Evolutionary conservation across 2,113 vertebrate genomes (phyloP), one percentile per base, ranked within the genome.

Genomic region (pig (Sus scrofa)): DNA sequence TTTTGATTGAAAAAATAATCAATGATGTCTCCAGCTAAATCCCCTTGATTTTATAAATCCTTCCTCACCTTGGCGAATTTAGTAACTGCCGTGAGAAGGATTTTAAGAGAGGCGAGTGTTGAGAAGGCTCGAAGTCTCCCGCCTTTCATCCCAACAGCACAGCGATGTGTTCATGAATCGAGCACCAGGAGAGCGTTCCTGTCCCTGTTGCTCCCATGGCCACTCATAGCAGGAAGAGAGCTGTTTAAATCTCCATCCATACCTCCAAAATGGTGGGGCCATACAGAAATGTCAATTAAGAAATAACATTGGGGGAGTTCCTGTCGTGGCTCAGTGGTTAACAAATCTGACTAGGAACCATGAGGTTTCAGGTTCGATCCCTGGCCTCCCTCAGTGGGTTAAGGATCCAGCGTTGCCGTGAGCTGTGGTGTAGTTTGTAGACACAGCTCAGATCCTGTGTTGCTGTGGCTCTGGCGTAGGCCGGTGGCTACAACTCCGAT

Each of bases 51-150:
- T 96, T 30, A 56, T 44, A 81, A 67, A 37, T 62, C 24, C 44
- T 74, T 74, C 68, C 77, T 84, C 54, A 27, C 70, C 87, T 84
- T 94, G 81, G 70, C 81, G 77, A 87, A 87, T 79, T 83, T 74
- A 71, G 30, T 44, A 86, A 56, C 54, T 62, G n/a, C 11, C 37
- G 1, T 87, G 75, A 86, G 54, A 86, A 96, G 27, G 18, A 37
- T 86, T 90, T 44, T 37, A 78, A 73, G 39, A 83, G 26, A 86
- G 20, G 2, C 6, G n/a, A 16, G 19, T n/a, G 15, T 88, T 91
- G 74, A 65, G 81, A 52, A 34, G 34, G 27, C 10, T 75, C 11
- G 6, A 90, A 82, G 8, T 83, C 7, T 13, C 26, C 27, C 60
- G 56, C n/a, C 52, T 79, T 77, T 73, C 65, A 84, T 20, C 7